Evolutionary conservation across 2,113 vertebrate species (phyloP).

Genomic region (Glareola pratincola): DNA sequence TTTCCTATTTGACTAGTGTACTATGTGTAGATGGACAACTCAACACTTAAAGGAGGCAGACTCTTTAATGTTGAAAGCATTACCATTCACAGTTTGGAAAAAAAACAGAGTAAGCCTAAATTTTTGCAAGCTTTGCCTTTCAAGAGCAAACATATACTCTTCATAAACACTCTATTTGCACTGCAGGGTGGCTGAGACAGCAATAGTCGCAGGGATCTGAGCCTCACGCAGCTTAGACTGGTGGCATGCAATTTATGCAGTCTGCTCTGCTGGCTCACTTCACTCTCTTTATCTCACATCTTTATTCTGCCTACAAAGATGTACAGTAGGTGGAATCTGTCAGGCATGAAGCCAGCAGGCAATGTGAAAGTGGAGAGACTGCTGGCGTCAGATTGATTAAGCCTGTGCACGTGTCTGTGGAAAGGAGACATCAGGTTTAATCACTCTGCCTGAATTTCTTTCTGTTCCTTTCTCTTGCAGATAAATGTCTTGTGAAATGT

Average conservation of each 20-base stretch:
- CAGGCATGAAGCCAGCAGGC: conserved; percentile 74
- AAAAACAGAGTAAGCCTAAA: neutral
- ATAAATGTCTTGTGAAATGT: neutral
- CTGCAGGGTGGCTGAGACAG: conserved; percentile 18
- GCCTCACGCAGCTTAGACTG: neutral
- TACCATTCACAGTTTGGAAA: neutral
- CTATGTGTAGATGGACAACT: neutral
- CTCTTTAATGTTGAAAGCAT: conserved; percentile 18
- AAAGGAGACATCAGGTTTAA: conserved; percentile 75
- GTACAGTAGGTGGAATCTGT: conserved; percentile 67
- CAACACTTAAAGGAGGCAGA: neutral
- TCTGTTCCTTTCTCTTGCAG: conserved; percentile 21
- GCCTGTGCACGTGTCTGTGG: conserved; percentile 76
- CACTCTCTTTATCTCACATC: conserved; percentile 68
- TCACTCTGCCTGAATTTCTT: conserved; percentile 48
- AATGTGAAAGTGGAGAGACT: conserved; percentile 67
- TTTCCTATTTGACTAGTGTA: neutral
- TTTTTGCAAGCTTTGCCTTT: conserved; percentile 1
- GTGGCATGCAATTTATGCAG: conserved; percentile 56
- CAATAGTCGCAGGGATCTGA: neutral
- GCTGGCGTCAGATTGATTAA: conserved; percentile 80
- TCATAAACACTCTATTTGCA: conserved; percentile 1
- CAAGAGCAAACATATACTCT: neutral
- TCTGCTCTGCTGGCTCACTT: conserved; percentile 23
- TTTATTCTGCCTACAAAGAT: conserved; percentile 41